These are phyloP conservation scores for Psilopsiagon aymara DNA, from an alignment of 2,113 vertebrate species.

Conservation along the genomic window DNA sequence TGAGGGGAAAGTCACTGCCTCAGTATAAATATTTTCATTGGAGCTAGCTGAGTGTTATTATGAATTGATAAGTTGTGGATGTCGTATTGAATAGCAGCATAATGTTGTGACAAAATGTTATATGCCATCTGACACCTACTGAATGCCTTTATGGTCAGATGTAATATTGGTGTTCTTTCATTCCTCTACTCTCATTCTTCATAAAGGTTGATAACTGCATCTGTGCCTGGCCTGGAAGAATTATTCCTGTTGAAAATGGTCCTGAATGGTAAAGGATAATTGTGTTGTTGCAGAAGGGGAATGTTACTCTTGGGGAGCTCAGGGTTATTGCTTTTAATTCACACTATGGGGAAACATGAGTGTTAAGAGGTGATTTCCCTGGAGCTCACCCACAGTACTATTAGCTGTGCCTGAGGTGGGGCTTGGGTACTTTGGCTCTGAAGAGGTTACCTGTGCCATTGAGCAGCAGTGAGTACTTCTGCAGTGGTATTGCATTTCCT, in stretches of 20 bases:
- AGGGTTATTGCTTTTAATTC: not conserved
- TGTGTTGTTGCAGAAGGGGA: not conserved
- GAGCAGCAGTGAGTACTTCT: not conserved
- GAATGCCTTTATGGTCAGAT: not conserved
- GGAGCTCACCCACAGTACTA: fast-evolving
- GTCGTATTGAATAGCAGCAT: too few species aligned
- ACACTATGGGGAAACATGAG: fast-evolving
- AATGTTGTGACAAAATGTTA: not conserved
- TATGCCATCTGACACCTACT: fast-evolving
- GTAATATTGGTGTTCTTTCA: not conserved
- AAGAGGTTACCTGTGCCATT: not conserved
- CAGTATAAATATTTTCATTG: not conserved
- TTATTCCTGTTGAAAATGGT: not conserved
- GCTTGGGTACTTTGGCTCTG: fast-evolving
- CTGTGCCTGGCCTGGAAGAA: not conserved
- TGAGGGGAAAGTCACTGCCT: not conserved
- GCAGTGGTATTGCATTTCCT: not conserved
- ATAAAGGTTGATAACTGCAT: not conserved
- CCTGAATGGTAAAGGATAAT: not conserved
- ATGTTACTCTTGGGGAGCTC: fast-evolving
- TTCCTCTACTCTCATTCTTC: fast-evolving
- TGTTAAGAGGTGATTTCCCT: not conserved
- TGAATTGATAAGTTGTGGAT: not conserved
- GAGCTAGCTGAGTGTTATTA: not conserved
- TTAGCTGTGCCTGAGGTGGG: fast-evolving